A percentile compares a stretch with the other conserved stretches of the same genome.
phyloP scores from a whole-genome alignment of 2,797 vertebrate genomes.

The Rhinogobio ventralis region DNA sequence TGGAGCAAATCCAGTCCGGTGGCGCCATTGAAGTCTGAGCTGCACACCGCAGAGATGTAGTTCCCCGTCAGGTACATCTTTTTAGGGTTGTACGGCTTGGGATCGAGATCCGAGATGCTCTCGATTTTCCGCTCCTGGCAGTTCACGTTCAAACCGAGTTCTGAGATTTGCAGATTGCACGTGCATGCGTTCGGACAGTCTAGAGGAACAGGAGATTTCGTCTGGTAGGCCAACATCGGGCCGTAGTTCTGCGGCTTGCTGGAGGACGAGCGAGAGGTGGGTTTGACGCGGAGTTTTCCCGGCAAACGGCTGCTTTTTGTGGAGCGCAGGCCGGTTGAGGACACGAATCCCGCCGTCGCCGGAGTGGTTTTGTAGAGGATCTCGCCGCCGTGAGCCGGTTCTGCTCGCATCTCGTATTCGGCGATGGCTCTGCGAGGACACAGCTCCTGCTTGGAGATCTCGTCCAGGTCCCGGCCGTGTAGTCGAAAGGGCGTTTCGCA shows the following conservation, averaged over 20 bases:
- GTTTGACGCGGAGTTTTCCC: conserved; percentile 88
- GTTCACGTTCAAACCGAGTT: conserved; percentile 96
- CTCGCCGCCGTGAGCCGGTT: conserved; percentile 88
- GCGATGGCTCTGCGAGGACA: conserved; percentile 93
- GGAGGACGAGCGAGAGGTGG: conserved; percentile 85
- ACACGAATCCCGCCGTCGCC: conserved; percentile 85
- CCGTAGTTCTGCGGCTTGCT: conserved; percentile 93
- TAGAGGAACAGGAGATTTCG: conserved; percentile 98
- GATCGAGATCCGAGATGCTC: conserved; percentile 90
- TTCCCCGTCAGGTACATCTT: conserved; percentile 99
- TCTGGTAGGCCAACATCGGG: conserved; percentile 95
- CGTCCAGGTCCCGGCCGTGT: conserved; percentile 93
- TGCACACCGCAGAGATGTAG: conserved; percentile 87
- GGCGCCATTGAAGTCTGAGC: conserved; percentile 91
- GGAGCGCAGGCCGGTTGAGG: conserved; percentile 90
- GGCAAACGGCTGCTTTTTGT: conserved; percentile 92
- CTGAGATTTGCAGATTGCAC: conserved; percentile 97
- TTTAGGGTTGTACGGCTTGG: conserved; percentile 98
- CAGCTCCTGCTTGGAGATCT: conserved; percentile 96
- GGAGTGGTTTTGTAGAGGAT: conserved; percentile 89
- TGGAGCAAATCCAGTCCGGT: conserved; percentile 94
- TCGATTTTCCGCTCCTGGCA: conserved; percentile 97
- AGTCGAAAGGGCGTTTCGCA: conserved; percentile 97
- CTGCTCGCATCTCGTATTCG: conserved; percentile 92
- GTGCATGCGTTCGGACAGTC: conserved; percentile 94